A percentile compares a stretch with the other conserved stretches of the same genome.
Conservation (phyloP, 1,140 invertebrate species). For the Hylaeus volcanicus region DNA sequence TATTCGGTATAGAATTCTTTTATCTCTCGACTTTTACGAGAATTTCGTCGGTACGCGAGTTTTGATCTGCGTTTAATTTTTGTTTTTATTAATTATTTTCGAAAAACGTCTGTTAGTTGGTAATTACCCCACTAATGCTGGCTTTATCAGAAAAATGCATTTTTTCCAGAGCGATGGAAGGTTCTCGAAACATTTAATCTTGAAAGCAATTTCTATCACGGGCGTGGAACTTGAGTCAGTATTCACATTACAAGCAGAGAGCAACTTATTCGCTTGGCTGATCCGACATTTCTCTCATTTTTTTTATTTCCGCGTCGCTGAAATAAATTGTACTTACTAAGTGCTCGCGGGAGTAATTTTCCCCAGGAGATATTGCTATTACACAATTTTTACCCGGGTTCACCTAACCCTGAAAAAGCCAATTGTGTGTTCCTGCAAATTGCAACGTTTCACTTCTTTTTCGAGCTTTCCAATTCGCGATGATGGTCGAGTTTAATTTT, state of each 20-base stretch:
- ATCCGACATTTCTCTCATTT: conserved; percentile 1
- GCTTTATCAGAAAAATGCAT: too few species aligned
- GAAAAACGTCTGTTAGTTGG: too few species aligned
- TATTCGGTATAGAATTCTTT: too few species aligned
- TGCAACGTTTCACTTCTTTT: too few species aligned
- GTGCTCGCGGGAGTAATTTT: conserved; percentile 26
- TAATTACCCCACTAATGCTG: too few species aligned
- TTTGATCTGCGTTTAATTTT: too few species aligned
- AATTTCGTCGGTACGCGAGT: too few species aligned
- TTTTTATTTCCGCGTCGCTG: neutral
- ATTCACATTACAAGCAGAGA: conserved; percentile 27
- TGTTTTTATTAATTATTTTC: too few species aligned
- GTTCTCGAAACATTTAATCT: conserved; percentile 6
- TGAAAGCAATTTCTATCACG: conserved; percentile 25
- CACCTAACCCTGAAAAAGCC: neutral
- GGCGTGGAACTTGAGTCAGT: conserved; percentile 22
- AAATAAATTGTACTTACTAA: conserved; percentile 41
- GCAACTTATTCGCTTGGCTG: conserved; percentile 28
- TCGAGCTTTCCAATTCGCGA: too few species aligned
- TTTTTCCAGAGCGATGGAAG: too few species aligned
- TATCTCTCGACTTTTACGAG: too few species aligned
- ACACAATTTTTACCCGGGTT: neutral
- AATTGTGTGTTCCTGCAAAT: neutral
- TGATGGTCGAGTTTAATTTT: too few species aligned
- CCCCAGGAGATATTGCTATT: conserved; percentile 12